Base-by-base conservation (phyloP, 1,140 invertebrate species). In the Eulimnadia texana region DNA sequence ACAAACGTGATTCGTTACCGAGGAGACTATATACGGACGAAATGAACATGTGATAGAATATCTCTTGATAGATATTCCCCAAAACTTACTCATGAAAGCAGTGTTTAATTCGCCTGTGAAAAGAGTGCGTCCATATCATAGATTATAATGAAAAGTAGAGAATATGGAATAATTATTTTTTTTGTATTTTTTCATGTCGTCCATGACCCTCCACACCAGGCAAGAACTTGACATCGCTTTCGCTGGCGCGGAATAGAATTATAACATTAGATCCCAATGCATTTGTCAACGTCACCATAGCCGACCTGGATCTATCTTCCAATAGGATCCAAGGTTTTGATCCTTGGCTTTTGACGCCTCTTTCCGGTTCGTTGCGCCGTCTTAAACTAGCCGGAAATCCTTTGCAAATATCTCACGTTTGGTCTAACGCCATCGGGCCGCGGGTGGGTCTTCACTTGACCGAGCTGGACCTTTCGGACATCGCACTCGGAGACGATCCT, bases 221-320 rank as follows among this genome's bases (percentile, higher is more conserved):
- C 61, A 9, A 63, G 62, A 9, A 69, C 19, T 65, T 79, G 0
- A 67, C 70, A 25, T 70, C 74, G 33, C 70, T 86, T 24, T 74
- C 75, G 28, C 72, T 90, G 49, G 78, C 83, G 24, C 78, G 80
- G 64, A 90, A 90, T 70, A 75, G 83, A 56, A 74, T 90, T 54
- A 83, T 81, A 22, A 81, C 84, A 70, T 74, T 88, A 50, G 72
- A 76, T 60, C 72, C 79, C 47, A 66, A 80, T 22, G 72, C 72
- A 58, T 76, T 76, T 67, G 69, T 79, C 61, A 81, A 82, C 69
- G 68, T 80, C 42, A 79, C 79, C 19, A 72, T 76, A 33, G 78
- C 78, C 67, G 67, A 79, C 75, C 54, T 79, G 74, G 68, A 83
- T 60, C 50, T 70, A 19, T 64, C 63, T 6, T 61, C 58, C 53